These are phyloP conservation scores for Platyscapa corneri DNA, from an alignment of 1,140 invertebrate species.

Conservation along the genomic window DNA sequence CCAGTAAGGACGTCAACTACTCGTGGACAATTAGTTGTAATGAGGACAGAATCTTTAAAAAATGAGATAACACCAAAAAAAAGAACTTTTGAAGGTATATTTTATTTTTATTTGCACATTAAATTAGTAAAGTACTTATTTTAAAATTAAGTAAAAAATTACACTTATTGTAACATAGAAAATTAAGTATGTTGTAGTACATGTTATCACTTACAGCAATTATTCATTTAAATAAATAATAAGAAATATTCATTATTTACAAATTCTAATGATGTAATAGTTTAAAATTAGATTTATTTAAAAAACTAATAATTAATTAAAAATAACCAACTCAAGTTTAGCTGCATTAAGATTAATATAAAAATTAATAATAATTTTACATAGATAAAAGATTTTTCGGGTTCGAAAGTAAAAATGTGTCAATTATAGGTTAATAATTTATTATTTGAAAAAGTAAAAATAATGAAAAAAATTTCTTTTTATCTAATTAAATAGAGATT, in stretches of 20 bases:
- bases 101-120: constrained; percentile 38
- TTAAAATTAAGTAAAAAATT: neutral
- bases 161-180: no score
- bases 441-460: neutral
- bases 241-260: no score
- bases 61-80: constrained; percentile 53
- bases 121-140: neutral
- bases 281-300: no score
- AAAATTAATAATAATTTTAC: neutral
- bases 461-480: neutral
- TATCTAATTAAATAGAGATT: neutral
- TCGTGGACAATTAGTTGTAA: constrained; percentile 7
- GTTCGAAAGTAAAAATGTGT: neutral
- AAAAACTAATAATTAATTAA: no score
- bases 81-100: constrained; percentile 55
- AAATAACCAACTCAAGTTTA: no score
- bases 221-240: no score
- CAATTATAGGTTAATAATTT: neutral
- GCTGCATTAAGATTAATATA: no score
- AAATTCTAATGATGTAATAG: no score
- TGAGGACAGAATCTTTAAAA: constrained; percentile 44
- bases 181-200: no score
- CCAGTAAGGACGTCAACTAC: neutral
- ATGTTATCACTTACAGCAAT: no score
- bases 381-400: neutral